phyloP scores from a whole-genome alignment of 2,888 invertebrate species.

The Cheilosia variabilis region DNA sequence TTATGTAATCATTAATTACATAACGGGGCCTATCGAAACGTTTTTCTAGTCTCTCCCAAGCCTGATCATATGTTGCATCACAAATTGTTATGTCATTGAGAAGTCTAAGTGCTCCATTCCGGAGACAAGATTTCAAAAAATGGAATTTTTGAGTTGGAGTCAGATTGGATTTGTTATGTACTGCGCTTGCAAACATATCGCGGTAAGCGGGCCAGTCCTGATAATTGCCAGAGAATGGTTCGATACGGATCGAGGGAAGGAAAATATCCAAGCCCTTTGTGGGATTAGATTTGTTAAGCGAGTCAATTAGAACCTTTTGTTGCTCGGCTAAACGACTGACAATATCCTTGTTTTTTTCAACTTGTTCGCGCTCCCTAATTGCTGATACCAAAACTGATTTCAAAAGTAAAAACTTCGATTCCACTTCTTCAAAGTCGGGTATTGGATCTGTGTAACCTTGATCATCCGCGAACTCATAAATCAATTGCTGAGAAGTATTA shows the following conservation, averaged over 20 bases:
- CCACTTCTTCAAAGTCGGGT: slow-evolving; percentile 5
- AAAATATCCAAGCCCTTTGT: background rate
- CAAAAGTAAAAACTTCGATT: background rate
- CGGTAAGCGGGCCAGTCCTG: slow-evolving; percentile 1
- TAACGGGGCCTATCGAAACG: background rate
- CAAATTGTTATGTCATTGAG: background rate
- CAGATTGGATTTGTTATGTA: background rate
- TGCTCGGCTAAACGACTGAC: too few species aligned
- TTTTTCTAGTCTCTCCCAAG: slow-evolving; percentile 5
- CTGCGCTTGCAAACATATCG: background rate
- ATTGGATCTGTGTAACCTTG: slow-evolving; percentile 18
- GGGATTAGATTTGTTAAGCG: background rate
- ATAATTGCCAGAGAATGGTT: slow-evolving; percentile 20
- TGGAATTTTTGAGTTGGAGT: background rate
- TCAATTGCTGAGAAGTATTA: background rate
- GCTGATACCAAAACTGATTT: too few species aligned
- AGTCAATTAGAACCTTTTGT: background rate
- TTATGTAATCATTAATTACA: background rate
- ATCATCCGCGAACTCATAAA: background rate
- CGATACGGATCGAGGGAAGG: slow-evolving; percentile 11
- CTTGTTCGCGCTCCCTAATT: too few species aligned
- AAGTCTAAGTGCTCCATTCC: background rate
- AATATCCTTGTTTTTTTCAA: too few species aligned
- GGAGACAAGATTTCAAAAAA: too few species aligned
- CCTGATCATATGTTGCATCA: slow-evolving; percentile 4